phyloP scores from a whole-genome alignment of 64 coral and sea anemone species.

The Stylophora pistillata region DNA sequence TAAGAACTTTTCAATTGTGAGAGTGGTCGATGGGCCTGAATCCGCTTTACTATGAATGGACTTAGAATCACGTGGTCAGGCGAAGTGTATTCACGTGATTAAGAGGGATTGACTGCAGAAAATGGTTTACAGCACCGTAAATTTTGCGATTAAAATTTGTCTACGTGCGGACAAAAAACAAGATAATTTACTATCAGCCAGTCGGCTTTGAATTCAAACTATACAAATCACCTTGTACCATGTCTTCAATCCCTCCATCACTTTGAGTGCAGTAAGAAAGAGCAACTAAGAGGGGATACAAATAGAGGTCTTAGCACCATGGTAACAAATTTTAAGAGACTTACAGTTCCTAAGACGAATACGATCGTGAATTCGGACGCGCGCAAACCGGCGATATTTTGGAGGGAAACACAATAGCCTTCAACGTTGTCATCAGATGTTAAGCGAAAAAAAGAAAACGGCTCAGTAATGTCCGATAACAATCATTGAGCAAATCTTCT shows the following conservation, averaged over 20 bases:
- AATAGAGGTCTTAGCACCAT: neutral
- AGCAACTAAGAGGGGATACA: slow-evolving; percentile 14
- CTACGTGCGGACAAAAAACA: neutral
- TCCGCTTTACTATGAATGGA: no score
- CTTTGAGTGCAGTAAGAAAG: slow-evolving; percentile 53
- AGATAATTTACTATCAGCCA: neutral
- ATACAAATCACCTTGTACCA: slow-evolving; percentile 39
- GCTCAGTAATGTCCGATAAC: no score
- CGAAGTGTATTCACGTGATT: neutral
- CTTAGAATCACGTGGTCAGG: no score
- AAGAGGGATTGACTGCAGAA: neutral
- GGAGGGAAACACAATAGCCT: no score
- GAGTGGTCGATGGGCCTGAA: no score
- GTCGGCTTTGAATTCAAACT: neutral
- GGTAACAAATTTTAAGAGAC: no score
- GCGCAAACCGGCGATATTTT: no score
- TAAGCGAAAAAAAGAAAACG: no score
- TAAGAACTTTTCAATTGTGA: no score
- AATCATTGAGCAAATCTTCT: no score
- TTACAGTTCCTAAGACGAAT: neutral
- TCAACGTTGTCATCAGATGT: no score
- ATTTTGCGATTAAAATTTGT: neutral
- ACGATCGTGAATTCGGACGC: no score
- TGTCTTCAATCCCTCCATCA: slow-evolving; percentile 56
- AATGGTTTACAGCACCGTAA: neutral